A percentile compares a stretch with the other conserved stretches of the same genome.
Conservation (phyloP, 2,113 vertebrate genomes). For the Malurus elegans region DNA sequence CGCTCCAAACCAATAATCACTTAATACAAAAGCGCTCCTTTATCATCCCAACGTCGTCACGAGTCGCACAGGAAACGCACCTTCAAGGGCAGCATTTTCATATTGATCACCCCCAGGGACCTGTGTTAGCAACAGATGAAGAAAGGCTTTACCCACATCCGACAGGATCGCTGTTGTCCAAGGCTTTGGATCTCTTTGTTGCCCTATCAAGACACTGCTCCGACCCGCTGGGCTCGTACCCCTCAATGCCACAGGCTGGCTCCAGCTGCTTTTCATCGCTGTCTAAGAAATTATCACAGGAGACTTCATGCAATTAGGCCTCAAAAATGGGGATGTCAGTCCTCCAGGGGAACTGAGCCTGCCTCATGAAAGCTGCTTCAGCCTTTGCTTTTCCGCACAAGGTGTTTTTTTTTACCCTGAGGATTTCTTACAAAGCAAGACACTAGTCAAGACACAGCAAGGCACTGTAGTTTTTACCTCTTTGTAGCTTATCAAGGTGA, state of each 20-base stretch:
- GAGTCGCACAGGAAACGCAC: background rate
- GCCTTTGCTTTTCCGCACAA: constrained; percentile 13
- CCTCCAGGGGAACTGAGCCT: constrained; percentile 5
- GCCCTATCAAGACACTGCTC: background rate
- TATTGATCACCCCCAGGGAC: background rate
- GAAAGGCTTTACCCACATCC: background rate
- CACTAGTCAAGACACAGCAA: background rate
- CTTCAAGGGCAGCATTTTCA: background rate
- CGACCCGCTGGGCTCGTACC: accelerated
- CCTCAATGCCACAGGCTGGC: background rate
- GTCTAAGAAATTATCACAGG: constrained; percentile 14
- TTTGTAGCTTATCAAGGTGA: constrained; percentile 39
- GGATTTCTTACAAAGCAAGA: constrained; percentile 37
- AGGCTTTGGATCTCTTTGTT: constrained; percentile 5
- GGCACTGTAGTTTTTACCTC: background rate
- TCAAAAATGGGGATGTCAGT: constrained; percentile 25
- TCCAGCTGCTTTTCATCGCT: background rate
- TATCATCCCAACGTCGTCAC: background rate
- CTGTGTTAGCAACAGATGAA: background rate
- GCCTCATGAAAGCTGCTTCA: constrained; percentile 26
- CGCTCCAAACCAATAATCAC: accelerated
- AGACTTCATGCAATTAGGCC: constrained; percentile 23
- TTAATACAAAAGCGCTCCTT: background rate
- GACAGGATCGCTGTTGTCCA: background rate
- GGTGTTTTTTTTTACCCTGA: constrained; percentile 18